Base-by-base conservation (phyloP, 2,113 vertebrate genomes). In the Pseudopodoces humilis region DNA sequence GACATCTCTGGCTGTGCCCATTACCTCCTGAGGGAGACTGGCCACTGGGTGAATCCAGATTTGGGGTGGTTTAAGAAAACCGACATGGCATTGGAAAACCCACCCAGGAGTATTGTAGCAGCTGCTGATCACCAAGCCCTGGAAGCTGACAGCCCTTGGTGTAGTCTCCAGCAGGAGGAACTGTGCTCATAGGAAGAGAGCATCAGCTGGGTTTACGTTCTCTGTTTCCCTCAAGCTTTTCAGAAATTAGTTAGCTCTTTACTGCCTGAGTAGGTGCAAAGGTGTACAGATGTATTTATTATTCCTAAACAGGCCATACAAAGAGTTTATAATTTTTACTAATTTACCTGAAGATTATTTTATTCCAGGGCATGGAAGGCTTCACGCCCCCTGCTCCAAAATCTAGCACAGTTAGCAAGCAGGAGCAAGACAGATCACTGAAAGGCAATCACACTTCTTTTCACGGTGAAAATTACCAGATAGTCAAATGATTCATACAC, bases 21-120 rank as follows among this genome's bases (percentile, higher is more conserved):
- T 60, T 31, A 7, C 7, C 37, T 59, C 53, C 20, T 28, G 59
- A 74, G 47, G 49, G 65, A 88, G 20, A 43, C 15, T 43, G 43
- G 50, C 13, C 28, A 44, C 21, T 2, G 14, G 27, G 13, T 22
- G n/a, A 49, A 39, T 35, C 19, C 43, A 31, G 2, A 25, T 49
- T 49, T 31, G 18, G 69, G 50, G 15, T 64, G 43, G 22, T 39
- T 27, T 53, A 44, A 87, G 41, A 35, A 86, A 90, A 47, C 23
- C 35, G n/a, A 25, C 8, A 1, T 0, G 7, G 41, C 55, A 52
- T 5, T 3, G 1, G 76, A 52, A 72, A 53, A 64, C 9, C 0
- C n/a, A 49, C 6, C 13, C 37, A 30, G 30, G 0, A 37, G 31
- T 28, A n/a, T 2, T 19, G 15, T 35, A 25, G 47, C 33, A 70